Percentiles rank a stretch among this genome's conserved stretches.
Conservation (phyloP, 35 echinoderm and acorn worm genomes). For the Apostichopus japonicus region DNA sequence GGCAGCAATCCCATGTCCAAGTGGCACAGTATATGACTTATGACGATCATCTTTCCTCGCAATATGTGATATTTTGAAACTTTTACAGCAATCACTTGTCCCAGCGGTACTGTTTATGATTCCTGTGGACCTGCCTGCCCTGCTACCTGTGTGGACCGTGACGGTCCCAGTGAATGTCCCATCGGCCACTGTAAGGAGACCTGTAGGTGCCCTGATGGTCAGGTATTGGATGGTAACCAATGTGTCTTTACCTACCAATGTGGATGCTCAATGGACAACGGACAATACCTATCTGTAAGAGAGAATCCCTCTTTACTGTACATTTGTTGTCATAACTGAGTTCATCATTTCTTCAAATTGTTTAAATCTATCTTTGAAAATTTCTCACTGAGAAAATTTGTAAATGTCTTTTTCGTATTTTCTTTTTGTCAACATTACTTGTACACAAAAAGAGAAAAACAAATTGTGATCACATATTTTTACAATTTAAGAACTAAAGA, state of each 20-base stretch:
- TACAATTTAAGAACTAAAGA: no score
- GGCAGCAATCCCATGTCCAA: not conserved
- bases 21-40: conserved; percentile 23
- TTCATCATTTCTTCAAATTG: no score
- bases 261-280: conserved; percentile 56
- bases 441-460: no score
- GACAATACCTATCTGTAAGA: conserved; percentile 41
- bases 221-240: conserved; percentile 52
- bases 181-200: not conserved
- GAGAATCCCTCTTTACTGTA: no score
- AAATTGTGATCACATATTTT: no score
- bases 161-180: conserved; percentile 35
- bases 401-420: no score
- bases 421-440: no score
- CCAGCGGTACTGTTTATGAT: conserved; percentile 21
- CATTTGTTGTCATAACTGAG: no score
- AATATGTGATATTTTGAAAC: no score
- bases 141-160: conserved; percentile 38
- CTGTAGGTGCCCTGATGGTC: conserved; percentile 57
- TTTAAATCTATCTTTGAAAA: no score
- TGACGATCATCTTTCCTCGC: conserved; percentile 59
- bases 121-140: conserved; percentile 47
- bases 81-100: conserved; percentile 7
- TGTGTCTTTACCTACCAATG: conserved; percentile 65
- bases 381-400: no score